These are phyloP conservation scores for Leptinotarsa tumamoca DNA, from an alignment of 2,888 invertebrate species.

Conservation along the genomic window DNA sequence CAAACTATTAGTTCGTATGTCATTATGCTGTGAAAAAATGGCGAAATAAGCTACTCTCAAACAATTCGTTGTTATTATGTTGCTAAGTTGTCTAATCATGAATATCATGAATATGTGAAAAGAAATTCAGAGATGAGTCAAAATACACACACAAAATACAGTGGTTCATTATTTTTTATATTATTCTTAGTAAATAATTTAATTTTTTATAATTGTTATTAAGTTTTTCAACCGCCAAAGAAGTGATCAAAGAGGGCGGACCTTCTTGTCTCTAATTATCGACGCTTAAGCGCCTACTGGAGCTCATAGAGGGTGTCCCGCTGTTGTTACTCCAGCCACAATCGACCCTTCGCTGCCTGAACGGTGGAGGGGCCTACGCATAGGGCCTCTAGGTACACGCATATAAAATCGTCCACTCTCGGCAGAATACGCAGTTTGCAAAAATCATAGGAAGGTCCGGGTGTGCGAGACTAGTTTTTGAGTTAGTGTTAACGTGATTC, in stretches of 20 bases:
- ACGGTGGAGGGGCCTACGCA: constrained; percentile 55
- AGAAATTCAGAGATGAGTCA: too few relatives aligned
- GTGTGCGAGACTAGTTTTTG: neutral
- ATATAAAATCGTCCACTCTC: constrained; percentile 61
- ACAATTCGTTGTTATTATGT: too few relatives aligned
- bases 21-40: too few relatives aligned
- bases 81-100: too few relatives aligned
- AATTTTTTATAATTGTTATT: neutral
- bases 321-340: constrained; percentile 2
- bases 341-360: neutral
- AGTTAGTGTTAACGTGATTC: constrained; percentile 4
- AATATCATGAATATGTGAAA: too few relatives aligned
- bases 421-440: constrained; percentile 54
- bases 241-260: neutral
- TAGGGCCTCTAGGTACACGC: constrained; percentile 32
- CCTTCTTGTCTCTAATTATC: constrained; percentile 2
- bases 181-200: neutral
- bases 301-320: constrained; percentile 5
- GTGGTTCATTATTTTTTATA: too few relatives aligned
- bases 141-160: too few relatives aligned
- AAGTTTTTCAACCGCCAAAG: neutral
- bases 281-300: neutral
- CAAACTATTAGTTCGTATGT: too few relatives aligned
- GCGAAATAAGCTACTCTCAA: too few relatives aligned
- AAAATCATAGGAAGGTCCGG: constrained; percentile 37